A percentile compares a stretch with the other conserved stretches of the same genome.
Evolutionary conservation across 1,140 invertebrate species (phyloP).

Genomic region (Leucophenga varia): DNA sequence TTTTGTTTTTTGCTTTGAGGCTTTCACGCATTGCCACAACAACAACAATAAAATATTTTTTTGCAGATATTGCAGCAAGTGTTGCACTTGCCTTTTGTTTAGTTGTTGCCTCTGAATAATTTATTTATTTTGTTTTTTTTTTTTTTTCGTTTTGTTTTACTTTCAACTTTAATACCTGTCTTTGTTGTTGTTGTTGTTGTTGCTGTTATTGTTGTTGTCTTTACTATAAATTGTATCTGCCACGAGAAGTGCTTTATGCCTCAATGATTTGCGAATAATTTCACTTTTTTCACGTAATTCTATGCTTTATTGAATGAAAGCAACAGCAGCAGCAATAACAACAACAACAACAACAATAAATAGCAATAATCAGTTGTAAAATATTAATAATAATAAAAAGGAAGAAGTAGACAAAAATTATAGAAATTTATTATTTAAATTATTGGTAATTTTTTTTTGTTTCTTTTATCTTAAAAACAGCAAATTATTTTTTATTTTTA

Average conservation of each 20-base stretch:
- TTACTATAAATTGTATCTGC: no score
- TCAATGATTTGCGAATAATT: conserved; percentile 30
- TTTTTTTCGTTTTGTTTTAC: conserved; percentile 7
- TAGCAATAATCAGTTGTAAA: no score
- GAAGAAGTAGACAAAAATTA: conserved; percentile 38
- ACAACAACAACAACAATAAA: not conserved
- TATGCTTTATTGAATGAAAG: conserved; percentile 32
- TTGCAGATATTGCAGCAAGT: no score
- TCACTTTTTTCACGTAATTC: conserved; percentile 53
- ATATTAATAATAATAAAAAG: no score
- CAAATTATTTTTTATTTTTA: conserved; percentile 2
- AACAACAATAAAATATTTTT: conserved; percentile 2
- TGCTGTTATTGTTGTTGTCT: not conserved
- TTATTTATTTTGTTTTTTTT: not conserved
- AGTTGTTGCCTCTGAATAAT: no score
- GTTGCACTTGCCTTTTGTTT: no score
- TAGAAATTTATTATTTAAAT: conserved; percentile 48
- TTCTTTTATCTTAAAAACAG: not conserved
- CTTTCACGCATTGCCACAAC: conserved; percentile 38
- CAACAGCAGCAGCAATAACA: conserved; percentile 8
- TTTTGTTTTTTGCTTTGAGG: no score
- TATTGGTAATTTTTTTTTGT: conserved; percentile 15
- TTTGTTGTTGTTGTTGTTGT: conserved; percentile 16
- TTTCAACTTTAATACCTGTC: conserved; percentile 13
- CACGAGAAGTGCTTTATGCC: not conserved